These are phyloP conservation scores for Synchiropus splendidus DNA, from an alignment of 2,113 vertebrate species.

Conservation along the genomic window DNA sequence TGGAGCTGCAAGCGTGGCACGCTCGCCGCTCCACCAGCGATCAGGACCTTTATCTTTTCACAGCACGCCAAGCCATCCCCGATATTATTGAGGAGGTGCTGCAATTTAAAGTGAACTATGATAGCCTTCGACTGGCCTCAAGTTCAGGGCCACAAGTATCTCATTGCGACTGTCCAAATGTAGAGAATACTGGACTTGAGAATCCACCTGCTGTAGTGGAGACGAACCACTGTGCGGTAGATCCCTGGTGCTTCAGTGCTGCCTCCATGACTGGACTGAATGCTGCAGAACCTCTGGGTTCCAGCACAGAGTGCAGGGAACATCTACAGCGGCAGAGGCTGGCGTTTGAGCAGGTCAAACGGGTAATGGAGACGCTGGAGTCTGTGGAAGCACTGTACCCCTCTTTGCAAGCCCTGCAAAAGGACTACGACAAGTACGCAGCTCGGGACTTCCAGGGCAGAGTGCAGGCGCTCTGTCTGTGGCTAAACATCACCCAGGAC, in stretches of 20 bases:
- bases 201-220: slow-evolving; percentile 59
- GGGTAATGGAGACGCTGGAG: slow-evolving; percentile 92
- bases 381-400: slow-evolving; percentile 96
- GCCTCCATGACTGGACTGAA: slow-evolving; percentile 43
- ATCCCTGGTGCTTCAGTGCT: slow-evolving; percentile 52
- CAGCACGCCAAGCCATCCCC: slow-evolving; percentile 93
- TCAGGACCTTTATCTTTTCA: slow-evolving; percentile 91
- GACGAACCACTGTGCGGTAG: slow-evolving; percentile 55
- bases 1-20: slow-evolving; percentile 98
- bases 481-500: slow-evolving; percentile 98
- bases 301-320: slow-evolving; percentile 70
- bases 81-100: slow-evolving; percentile 96
- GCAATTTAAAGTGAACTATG: slow-evolving; percentile 91
- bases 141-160: slow-evolving; percentile 50
- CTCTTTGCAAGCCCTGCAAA: slow-evolving; percentile 90
- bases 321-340: slow-evolving; percentile 87
- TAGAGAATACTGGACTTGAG: slow-evolving; percentile 20
- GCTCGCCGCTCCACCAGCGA: slow-evolving; percentile 85
- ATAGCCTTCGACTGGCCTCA: slow-evolving; percentile 57
- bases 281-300: slow-evolving; percentile 58
- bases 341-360: slow-evolving; percentile 92
- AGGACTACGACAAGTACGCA: slow-evolving; percentile 93
- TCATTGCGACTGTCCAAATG: slow-evolving; percentile 13
- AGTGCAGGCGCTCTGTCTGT: slow-evolving; percentile 98
- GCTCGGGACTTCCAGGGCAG: slow-evolving; percentile 93